Evolutionary conservation across 1,140 invertebrate genomes (phyloP).

Genomic region (Sinonovacula constricta): DNA sequence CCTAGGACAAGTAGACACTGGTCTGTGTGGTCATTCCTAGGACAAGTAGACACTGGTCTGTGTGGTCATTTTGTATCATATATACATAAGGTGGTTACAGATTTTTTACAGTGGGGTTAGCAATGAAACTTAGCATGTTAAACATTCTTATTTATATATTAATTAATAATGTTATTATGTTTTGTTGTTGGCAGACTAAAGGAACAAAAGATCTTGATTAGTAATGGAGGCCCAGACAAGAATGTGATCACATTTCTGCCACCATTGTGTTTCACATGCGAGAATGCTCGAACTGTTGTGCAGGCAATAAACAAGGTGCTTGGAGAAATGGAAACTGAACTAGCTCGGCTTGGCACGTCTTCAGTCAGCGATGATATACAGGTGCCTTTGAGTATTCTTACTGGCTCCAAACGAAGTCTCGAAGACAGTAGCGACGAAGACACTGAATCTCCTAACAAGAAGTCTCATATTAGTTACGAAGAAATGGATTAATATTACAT

Average conservation of each 20-base stretch:
- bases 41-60: no score
- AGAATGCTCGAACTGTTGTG: slow-evolving; percentile 89
- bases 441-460: slow-evolving; percentile 24
- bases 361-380: slow-evolving; percentile 47
- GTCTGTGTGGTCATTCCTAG: no score
- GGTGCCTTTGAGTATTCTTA: slow-evolving; percentile 45
- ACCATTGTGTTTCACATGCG: slow-evolving; percentile 94
- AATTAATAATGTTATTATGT: no score
- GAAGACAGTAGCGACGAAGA: slow-evolving; percentile 33
- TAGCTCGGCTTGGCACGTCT: slow-evolving; percentile 34
- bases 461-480: slow-evolving; percentile 57
- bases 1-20: no score
- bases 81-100: no score
- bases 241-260: slow-evolving; percentile 98
- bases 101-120: no score
- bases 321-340: slow-evolving; percentile 82
- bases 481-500: slow-evolving; percentile 68
- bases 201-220: slow-evolving; percentile 92
- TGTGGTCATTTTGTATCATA: no score
- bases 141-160: no score
- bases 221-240: slow-evolving; percentile 93
- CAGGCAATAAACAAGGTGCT: slow-evolving; percentile 84
- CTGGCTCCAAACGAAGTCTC: slow-evolving; percentile 4
- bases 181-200: slow-evolving; percentile 87
- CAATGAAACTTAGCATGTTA: no score